Percentiles rank a stretch among this genome's conserved stretches.
These are phyloP conservation scores for Equus przewalskii DNA, from an alignment of 2,113 vertebrate species.

Conservation along the genomic window DNA sequence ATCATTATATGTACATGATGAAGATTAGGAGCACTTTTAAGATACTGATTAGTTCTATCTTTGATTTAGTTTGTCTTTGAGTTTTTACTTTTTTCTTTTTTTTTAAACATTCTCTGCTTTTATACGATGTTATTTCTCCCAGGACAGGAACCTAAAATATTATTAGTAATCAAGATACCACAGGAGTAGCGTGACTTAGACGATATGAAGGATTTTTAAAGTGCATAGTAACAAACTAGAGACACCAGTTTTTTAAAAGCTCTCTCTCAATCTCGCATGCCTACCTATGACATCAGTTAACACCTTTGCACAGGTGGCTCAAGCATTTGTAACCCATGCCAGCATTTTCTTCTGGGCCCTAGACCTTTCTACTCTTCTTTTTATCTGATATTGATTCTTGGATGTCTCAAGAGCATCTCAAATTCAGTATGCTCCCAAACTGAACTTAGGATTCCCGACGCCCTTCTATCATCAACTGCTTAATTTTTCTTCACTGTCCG, in stretches of 20 bases:
- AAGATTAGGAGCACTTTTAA: background rate
- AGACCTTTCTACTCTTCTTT: background rate
- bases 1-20: background rate
- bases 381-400: background rate
- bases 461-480: background rate
- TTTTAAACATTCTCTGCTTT: constrained; percentile 16
- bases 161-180: background rate
- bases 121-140: background rate
- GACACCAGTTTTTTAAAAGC: background rate
- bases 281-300: background rate
- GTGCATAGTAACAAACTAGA: background rate
- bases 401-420: background rate
- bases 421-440: background rate
- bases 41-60: background rate
- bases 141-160: background rate
- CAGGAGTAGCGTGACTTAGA: background rate
- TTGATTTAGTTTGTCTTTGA: constrained; percentile 17
- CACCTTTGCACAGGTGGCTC: background rate
- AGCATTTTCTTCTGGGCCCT: background rate
- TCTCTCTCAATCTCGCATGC: background rate
- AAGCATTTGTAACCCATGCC: background rate
- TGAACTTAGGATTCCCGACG: background rate
- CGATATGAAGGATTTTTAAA: background rate
- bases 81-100: background rate
- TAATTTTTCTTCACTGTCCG: background rate